Conservation (phyloP, 2,113 vertebrate species). For the Xiphorhynchus elegans region DNA sequence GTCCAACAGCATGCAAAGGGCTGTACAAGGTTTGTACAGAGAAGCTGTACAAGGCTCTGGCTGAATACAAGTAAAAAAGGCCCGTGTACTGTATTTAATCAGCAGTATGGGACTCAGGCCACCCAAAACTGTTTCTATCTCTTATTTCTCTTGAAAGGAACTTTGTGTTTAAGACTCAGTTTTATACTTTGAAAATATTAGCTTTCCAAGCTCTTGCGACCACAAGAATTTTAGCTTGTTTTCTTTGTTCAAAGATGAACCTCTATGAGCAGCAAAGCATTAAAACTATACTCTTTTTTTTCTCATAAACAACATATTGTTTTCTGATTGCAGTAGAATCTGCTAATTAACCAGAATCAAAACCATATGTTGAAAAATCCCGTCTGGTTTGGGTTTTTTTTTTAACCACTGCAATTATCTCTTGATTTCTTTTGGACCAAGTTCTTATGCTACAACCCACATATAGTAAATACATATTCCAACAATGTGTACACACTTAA, state of each 20-base stretch:
- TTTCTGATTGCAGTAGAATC: conserved; percentile 13
- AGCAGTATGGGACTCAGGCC: neutral
- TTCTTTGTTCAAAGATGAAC: neutral
- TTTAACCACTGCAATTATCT: neutral
- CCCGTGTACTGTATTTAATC: neutral
- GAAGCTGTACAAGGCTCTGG: neutral
- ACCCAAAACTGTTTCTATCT: neutral
- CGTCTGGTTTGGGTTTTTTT: neutral
- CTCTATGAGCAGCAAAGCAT: neutral
- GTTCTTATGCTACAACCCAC: neutral
- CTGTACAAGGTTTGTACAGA: neutral
- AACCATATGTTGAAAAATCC: neutral
- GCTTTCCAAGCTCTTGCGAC: neutral
- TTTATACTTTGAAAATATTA: neutral
- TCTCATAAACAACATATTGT: neutral
- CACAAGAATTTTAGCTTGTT: neutral
- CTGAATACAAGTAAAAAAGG: neutral
- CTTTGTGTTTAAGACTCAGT: neutral
- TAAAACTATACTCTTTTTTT: neutral
- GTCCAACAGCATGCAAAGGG: neutral
- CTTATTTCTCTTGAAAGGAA: neutral
- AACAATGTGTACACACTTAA: neutral
- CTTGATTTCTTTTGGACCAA: neutral
- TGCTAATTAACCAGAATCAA: conserved; percentile 28
- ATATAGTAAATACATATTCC: neutral